These are phyloP conservation scores for Allobates femoralis DNA, from an alignment of 2,797 vertebrate species.

Conservation along the genomic window DNA sequence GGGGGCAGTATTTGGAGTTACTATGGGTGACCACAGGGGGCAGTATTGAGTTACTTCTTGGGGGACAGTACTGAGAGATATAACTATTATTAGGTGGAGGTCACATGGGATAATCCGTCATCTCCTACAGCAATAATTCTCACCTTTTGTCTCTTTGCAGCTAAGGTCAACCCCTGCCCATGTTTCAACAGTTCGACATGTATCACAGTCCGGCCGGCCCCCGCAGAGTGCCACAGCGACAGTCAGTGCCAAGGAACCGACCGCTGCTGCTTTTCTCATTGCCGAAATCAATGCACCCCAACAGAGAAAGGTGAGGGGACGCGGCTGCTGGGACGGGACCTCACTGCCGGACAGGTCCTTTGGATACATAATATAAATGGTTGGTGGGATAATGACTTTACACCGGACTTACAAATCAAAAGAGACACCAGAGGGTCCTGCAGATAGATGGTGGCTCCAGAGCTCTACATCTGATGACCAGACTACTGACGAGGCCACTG, in stretches of 20 bases:
- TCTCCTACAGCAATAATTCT: background rate
- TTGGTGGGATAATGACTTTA: no score
- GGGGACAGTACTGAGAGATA: no score
- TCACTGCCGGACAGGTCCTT: background rate
- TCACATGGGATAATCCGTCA: background rate
- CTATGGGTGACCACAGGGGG: background rate
- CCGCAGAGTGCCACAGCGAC: background rate
- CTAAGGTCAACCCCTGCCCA: background rate
- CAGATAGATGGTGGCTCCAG: no score
- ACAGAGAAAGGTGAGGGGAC: constrained; percentile 1
- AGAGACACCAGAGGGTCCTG: no score
- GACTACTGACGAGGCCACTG: no score
- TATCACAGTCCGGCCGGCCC: background rate
- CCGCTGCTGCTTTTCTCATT: background rate
- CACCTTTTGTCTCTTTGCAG: background rate
- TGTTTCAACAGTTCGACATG: background rate
- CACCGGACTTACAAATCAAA: no score
- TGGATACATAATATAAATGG: no score
- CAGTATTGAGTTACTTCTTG: no score
- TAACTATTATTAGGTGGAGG: background rate
- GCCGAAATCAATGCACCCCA: background rate
- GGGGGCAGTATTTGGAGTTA: no score
- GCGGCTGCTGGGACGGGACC: no score
- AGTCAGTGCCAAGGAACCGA: background rate
- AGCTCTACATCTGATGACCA: no score